These are phyloP conservation scores for Lagopus muta DNA, from an alignment of 2,113 vertebrate species.

Conservation along the genomic window DNA sequence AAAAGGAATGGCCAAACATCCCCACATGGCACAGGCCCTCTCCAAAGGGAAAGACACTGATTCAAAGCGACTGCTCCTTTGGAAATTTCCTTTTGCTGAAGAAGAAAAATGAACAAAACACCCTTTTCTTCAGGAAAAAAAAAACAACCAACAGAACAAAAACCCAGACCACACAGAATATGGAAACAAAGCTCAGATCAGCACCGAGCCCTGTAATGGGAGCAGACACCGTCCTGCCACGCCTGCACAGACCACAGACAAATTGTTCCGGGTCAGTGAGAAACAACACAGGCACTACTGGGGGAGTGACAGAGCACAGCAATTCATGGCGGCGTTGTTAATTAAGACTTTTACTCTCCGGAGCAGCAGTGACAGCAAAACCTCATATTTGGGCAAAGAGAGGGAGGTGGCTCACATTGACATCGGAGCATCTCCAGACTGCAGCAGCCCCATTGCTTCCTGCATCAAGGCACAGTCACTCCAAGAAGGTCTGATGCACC, in stretches of 20 bases:
- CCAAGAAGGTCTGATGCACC: neutral
- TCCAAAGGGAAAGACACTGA: neutral
- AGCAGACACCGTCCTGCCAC: neutral
- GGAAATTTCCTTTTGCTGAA: neutral
- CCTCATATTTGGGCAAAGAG: fast-evolving
- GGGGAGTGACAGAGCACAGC: fast-evolving
- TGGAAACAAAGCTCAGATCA: neutral
- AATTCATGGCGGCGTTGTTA: neutral
- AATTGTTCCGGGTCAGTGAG: constrained; percentile 44
- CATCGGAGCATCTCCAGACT: fast-evolving
- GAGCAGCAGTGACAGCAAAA: neutral
- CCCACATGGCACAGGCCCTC: fast-evolving
- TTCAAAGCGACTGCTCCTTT: neutral
- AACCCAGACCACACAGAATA: neutral
- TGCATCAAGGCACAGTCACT: fast-evolving
- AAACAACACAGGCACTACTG: constrained; percentile 26
- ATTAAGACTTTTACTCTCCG: neutral
- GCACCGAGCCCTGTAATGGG: neutral
- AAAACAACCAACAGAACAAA: too few relatives aligned
- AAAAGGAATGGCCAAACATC: fast-evolving
- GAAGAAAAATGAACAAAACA: neutral
- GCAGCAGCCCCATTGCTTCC: neutral
- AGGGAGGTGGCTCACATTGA: fast-evolving
- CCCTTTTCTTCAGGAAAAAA: neutral
- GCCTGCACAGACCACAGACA: neutral